phyloP scores from a whole-genome alignment of 2,888 invertebrate genomes.

The Diachrysia chrysitis region DNA sequence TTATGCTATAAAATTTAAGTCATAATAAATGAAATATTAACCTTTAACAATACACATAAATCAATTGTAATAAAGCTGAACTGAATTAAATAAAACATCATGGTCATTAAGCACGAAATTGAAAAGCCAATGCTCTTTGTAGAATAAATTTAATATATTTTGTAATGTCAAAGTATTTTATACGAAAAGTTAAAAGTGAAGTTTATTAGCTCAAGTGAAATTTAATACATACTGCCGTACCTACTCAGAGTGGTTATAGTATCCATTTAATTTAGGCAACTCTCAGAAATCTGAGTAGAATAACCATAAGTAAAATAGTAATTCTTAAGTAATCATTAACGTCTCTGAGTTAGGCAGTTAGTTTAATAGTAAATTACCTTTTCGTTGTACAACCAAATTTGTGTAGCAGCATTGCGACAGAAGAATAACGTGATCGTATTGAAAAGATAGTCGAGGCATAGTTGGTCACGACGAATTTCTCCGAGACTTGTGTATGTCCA shows the following conservation, averaged over 20 bases:
- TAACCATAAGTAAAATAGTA: too few species aligned
- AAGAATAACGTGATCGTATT: slow-evolving; percentile 94
- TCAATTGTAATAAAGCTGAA: slow-evolving; percentile 7
- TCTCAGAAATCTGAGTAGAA: too few species aligned
- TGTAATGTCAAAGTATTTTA: neutral
- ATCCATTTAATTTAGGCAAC: too few species aligned
- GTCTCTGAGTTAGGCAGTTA: too few species aligned
- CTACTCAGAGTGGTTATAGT: too few species aligned
- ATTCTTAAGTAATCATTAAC: too few species aligned
- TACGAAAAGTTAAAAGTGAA: neutral
- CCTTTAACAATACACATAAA: neutral
- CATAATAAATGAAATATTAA: neutral
- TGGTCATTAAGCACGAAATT: neutral
- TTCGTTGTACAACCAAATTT: slow-evolving; percentile 62
- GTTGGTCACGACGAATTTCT: slow-evolving; percentile 96
- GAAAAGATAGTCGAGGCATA: slow-evolving; percentile 96
- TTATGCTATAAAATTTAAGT: too few species aligned
- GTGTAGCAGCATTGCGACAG: slow-evolving; percentile 94
- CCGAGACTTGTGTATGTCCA: slow-evolving; percentile 97
- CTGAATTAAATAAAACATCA: neutral
- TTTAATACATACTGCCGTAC: neutral
- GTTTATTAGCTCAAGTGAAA: neutral
- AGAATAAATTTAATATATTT: neutral
- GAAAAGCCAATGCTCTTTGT: neutral
- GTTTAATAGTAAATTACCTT: slow-evolving; percentile 41